Evolutionary conservation across 2,888 invertebrate species (phyloP).

Genomic region (Digitonthophagus gazella): DNA sequence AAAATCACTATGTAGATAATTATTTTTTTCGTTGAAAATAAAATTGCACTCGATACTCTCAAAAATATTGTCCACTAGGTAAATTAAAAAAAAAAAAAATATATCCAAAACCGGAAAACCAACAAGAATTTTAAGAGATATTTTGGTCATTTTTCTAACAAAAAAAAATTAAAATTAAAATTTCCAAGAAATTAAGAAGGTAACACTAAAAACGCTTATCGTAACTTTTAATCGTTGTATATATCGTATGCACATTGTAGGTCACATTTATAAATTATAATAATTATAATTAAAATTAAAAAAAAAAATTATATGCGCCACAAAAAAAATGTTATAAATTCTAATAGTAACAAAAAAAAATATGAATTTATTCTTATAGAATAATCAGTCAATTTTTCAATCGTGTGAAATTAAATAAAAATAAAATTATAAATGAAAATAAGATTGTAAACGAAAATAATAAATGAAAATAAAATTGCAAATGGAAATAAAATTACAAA

Average conservation of each 20-base stretch:
- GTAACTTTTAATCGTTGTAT: constrained; percentile 22
- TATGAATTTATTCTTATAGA: constrained; percentile 43
- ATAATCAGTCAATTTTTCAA: constrained; percentile 41
- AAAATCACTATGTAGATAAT: not conserved
- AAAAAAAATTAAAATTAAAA: not conserved
- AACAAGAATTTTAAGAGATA: not conserved
- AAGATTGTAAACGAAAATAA: not conserved
- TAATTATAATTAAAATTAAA: constrained; percentile 26
- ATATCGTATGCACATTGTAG: constrained; percentile 35
- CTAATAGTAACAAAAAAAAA: constrained; percentile 38
- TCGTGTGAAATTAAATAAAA: not conserved
- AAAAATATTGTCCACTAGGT: not conserved
- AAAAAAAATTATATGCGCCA: constrained; percentile 33
- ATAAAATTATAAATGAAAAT: not conserved
- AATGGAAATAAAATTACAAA: not conserved
- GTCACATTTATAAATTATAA: constrained; percentile 6
- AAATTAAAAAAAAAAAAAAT: not conserved
- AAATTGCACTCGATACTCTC: not conserved
- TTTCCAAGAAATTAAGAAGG: not conserved
- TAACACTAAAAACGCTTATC: not conserved
- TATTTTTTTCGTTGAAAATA: not conserved
- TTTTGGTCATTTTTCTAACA: not conserved
- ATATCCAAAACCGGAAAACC: not conserved
- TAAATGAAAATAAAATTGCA: not conserved
- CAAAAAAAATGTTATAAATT: constrained; percentile 33